Evolutionary conservation across 1,140 invertebrate genomes (phyloP), one percentile per base, ranked within the genome.

Genomic region (Drosophila prosaltans): DNA sequence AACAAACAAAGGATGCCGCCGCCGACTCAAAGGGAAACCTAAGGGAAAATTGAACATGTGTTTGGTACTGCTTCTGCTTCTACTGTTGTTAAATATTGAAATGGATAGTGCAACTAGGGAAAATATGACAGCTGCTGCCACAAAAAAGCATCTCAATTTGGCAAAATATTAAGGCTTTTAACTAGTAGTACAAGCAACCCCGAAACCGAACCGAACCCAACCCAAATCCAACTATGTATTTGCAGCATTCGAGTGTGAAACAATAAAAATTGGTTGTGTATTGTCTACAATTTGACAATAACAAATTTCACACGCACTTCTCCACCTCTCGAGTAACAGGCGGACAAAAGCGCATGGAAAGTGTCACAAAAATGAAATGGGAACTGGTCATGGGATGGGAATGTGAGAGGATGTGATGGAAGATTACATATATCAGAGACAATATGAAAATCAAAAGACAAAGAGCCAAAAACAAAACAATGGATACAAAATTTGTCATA

Each of bases 291-390:
- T 69, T 68, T 76, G 76, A 79, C 72, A 79, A 79, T 65, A 57
- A 65, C 51, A 39, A 40, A 79, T 76, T 79, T 79, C 76, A 76
- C 76, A 79, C 76, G 73, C 73, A 79, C 68, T 75, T 69, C 48
- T 36, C 10, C 43, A 64, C 41, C 40, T 16, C 61, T 16, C 16
- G 16, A 16, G 16, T 16, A 16, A 16, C 16, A 28, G 45, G 28
- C 62, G 51, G 62, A 64, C 62, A 64, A 64, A 64, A 51, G 62
- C 40, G 43, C 62, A 64, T 45, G 41, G 66, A 68, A 69, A 78
- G 58, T 69, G 72, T 63, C 68, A 74, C 67, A 74, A 78, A 74
- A 78, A 57, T 40, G 54, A 32, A 60, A 61, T 69, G 64, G 74
- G 64, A 69, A 69, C 72, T 69, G 65, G 70, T 55, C 71, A 57